These are phyloP conservation scores for Megalopta genalis DNA, from an alignment of 1,140 invertebrate species.

Conservation along the genomic window DNA sequence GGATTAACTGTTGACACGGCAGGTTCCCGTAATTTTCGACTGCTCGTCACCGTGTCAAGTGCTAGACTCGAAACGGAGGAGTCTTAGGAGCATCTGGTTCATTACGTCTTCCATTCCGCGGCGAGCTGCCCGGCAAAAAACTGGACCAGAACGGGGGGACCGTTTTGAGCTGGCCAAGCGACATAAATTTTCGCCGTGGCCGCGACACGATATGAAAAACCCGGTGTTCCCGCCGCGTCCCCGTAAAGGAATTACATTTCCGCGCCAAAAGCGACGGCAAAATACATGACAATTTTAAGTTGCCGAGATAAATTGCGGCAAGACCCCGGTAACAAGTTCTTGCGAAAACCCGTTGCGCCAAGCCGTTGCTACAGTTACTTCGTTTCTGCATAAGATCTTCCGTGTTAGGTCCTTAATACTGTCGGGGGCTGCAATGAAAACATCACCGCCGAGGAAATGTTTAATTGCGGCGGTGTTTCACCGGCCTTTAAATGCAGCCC, in stretches of 20 bases:
- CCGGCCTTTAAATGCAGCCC: too few relatives aligned
- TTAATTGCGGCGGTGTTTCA: background rate
- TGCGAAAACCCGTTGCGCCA: conserved; percentile 1
- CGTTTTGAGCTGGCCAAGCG: background rate
- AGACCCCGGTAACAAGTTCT: conserved; percentile 16
- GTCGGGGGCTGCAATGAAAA: background rate
- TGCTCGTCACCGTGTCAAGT: background rate
- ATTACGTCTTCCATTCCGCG: background rate
- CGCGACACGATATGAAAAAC: background rate
- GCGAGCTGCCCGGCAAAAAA: background rate
- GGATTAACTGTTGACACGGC: too few relatives aligned
- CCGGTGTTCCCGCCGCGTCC: background rate
- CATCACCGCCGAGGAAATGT: background rate
- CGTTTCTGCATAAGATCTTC: background rate
- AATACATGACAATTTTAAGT: conserved; percentile 32
- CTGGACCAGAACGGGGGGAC: too few relatives aligned
- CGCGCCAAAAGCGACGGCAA: background rate
- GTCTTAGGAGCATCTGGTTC: background rate
- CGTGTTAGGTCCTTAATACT: background rate
- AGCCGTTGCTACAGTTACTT: background rate
- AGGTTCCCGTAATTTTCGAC: conserved; percentile 1
- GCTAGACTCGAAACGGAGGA: background rate
- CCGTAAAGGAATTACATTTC: conserved; percentile 26
- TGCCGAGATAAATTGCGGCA: conserved; percentile 22
- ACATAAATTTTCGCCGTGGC: conserved; percentile 1